These are phyloP conservation scores for Cylloceria caligata DNA, from an alignment of 2,888 invertebrate species.

Conservation along the genomic window DNA sequence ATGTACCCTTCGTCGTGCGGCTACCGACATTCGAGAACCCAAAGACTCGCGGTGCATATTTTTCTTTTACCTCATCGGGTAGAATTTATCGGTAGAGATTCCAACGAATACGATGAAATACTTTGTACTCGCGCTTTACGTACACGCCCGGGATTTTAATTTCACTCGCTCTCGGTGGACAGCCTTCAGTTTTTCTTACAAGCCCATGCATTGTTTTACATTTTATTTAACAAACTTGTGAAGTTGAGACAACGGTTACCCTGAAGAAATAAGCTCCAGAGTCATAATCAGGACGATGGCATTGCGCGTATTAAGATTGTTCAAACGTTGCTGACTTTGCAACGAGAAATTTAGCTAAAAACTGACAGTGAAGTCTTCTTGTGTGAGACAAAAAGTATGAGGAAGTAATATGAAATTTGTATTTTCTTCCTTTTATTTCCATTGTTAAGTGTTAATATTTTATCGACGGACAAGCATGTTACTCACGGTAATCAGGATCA, in stretches of 20 bases:
- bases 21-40: conserved; percentile 72
- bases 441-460: no score
- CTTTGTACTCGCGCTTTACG: conserved; percentile 66
- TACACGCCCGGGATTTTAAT: conserved; percentile 32
- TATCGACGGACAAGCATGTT: neutral
- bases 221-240: neutral
- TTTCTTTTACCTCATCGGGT: conserved; percentile 66
- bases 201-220: neutral
- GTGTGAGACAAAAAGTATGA: no score
- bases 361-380: no score
- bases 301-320: no score
- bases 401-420: no score
- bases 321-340: no score
- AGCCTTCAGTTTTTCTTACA: conserved; percentile 20
- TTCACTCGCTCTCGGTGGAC: conserved; percentile 41
- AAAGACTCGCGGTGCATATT: conserved; percentile 54
- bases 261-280: no score
- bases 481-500: conserved; percentile 36
- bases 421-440: no score
- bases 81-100: conserved; percentile 76
- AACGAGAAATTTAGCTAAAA: no score
- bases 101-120: conserved; percentile 68
- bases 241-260: neutral
- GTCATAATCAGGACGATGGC: no score
- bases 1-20: conserved; percentile 63